Percentiles rank a stretch among this genome's conserved stretches.
Evolutionary conservation across 2,113 vertebrate species (phyloP).

Genomic region (Mohoua ochrocephala): DNA sequence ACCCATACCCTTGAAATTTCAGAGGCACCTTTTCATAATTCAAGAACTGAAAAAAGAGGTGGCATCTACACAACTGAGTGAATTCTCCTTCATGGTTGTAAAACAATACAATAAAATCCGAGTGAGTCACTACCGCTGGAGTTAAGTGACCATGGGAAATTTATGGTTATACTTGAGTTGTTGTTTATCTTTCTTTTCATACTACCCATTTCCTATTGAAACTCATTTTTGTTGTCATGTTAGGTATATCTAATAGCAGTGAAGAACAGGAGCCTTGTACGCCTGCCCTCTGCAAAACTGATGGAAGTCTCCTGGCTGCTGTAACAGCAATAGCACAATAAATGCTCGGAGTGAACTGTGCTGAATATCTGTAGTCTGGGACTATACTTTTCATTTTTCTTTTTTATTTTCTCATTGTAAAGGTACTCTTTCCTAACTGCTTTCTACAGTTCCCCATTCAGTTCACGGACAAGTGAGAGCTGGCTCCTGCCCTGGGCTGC

Average conservation of each 20-base stretch:
- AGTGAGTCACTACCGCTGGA: background rate
- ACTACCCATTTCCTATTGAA: background rate
- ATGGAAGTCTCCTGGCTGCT: background rate
- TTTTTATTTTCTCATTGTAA: rapidly evolving
- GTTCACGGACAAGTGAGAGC: background rate
- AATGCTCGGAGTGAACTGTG: background rate
- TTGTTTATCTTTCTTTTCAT: background rate
- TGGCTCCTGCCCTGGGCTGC: background rate
- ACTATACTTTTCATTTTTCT: background rate
- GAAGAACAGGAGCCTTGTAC: background rate
- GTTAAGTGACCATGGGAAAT: background rate
- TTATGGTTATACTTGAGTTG: background rate
- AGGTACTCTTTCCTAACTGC: background rate
- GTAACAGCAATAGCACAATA: background rate
- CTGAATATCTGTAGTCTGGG: background rate
- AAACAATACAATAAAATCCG: background rate
- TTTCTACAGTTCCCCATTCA: background rate
- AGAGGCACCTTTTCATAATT: background rate
- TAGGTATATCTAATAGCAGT: background rate
- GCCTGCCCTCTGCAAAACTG: background rate
- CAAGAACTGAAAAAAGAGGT: background rate
- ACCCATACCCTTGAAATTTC: background rate
- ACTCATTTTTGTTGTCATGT: background rate
- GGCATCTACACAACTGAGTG: background rate
- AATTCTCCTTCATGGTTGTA: background rate